Conservation (phyloP, 2,113 vertebrate genomes). For the Alces alces region DNA sequence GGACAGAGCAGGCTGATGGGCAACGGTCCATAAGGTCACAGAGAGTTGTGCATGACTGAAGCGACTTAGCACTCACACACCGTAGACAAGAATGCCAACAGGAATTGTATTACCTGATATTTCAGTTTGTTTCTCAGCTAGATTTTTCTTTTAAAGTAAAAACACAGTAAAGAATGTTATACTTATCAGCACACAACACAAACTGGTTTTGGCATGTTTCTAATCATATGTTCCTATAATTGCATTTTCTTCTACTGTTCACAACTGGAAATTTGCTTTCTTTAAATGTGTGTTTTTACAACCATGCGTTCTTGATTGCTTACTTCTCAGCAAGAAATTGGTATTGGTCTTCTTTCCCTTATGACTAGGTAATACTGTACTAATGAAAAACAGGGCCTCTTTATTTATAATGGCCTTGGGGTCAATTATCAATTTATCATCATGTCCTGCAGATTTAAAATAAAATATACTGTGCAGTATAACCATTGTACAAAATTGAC, state of each 20-base stretch:
- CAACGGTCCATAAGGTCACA: not conserved
- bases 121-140: not conserved
- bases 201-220: conserved; percentile 36
- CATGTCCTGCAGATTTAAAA: conserved; percentile 84
- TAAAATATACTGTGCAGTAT: conserved; percentile 82
- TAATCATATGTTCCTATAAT: conserved; percentile 60
- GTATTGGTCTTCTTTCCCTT: conserved; percentile 60
- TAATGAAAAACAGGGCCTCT: conserved; percentile 89
- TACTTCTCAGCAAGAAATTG: conserved; percentile 74
- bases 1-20: not conserved
- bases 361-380: conserved; percentile 79
- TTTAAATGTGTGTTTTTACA: conserved; percentile 74
- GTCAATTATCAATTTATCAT: conserved; percentile 92
- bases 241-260: conserved; percentile 69
- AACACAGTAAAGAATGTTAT: not conserved
- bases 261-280: conserved; percentile 62
- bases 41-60: not conserved
- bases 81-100: not conserved
- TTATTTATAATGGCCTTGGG: conserved; percentile 88
- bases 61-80: not conserved
- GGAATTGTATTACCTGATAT: not conserved
- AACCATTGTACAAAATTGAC: conserved; percentile 84
- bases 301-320: conserved; percentile 76
- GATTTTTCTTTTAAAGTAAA: not conserved
- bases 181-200: not conserved